phyloP scores from a whole-genome alignment of 2,113 vertebrate genomes.

The Eira barbara region DNA sequence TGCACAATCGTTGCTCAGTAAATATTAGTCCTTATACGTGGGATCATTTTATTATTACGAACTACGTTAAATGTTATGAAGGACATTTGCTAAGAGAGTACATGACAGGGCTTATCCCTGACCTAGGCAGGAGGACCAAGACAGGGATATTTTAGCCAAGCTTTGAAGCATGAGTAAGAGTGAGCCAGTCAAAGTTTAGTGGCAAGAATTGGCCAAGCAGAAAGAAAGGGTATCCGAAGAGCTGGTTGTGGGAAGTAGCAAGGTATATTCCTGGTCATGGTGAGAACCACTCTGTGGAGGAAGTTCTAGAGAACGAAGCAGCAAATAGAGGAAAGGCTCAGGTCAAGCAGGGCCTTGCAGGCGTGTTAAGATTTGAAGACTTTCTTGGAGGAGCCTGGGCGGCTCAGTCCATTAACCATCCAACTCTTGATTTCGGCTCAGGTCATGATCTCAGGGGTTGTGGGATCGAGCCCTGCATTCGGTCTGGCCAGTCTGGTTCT shows the following conservation, averaged over 20 bases:
- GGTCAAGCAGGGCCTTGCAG: background rate
- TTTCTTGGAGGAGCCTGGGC: background rate
- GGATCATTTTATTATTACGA: background rate
- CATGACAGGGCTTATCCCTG: background rate
- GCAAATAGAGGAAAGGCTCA: background rate
- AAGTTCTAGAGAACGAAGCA: background rate
- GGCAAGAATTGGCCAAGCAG: background rate
- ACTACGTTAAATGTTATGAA: background rate
- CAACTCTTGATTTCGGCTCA: background rate
- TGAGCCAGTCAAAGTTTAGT: background rate
- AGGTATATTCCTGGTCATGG: background rate
- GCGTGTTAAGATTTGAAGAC: background rate
- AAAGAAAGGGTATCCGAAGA: background rate
- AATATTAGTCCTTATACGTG: background rate
- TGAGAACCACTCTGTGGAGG: background rate
- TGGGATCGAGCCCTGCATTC: background rate
- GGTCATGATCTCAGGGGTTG: background rate
- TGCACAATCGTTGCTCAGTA: background rate
- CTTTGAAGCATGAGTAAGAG: background rate
- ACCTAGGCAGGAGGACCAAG: background rate
- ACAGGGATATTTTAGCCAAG: background rate
- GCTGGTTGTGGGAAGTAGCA: background rate
- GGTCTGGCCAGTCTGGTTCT: background rate
- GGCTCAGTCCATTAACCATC: background rate
- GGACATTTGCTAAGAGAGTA: background rate